Evolutionary conservation across 2,797 vertebrate genomes (phyloP).

Genomic region (Macroramphosus scolopax): DNA sequence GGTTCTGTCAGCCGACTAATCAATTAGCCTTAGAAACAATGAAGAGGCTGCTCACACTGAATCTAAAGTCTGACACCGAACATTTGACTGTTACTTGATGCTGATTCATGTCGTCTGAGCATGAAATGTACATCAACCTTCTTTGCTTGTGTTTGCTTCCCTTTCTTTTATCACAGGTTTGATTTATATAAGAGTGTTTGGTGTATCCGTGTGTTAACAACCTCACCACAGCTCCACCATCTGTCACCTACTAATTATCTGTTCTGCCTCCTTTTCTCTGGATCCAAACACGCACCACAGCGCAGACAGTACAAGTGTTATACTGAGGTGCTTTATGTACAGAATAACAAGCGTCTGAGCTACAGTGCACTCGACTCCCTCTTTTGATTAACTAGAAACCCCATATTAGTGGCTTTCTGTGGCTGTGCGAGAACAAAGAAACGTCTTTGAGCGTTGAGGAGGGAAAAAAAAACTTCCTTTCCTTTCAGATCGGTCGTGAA

Average conservation of each 20-base stretch:
- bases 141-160: too few relatives aligned
- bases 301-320: not conserved
- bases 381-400: slow-evolving; percentile 24
- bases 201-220: slow-evolving; percentile 20
- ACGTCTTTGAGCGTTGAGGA: not conserved
- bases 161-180: too few relatives aligned
- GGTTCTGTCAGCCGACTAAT: too few relatives aligned
- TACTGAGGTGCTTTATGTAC: not conserved
- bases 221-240: slow-evolving; percentile 13
- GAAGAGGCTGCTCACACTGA: too few relatives aligned
- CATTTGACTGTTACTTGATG: too few relatives aligned
- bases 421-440: slow-evolving; percentile 17
- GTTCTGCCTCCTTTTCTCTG: not conserved
- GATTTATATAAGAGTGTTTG: too few relatives aligned
- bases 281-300: slow-evolving; percentile 6
- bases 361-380: not conserved
- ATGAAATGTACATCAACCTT: too few relatives aligned
- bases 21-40: too few relatives aligned
- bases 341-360: not conserved
- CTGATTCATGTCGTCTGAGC: too few relatives aligned
- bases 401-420: slow-evolving; percentile 15
- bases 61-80: too few relatives aligned
- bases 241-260: slow-evolving; percentile 35
- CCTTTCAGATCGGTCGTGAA: slow-evolving; percentile 25
- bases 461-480: slow-evolving; percentile 18